phyloP scores from a whole-genome alignment of 2,797 vertebrate genomes.

The Poeciliopsis presidionis region DNA sequence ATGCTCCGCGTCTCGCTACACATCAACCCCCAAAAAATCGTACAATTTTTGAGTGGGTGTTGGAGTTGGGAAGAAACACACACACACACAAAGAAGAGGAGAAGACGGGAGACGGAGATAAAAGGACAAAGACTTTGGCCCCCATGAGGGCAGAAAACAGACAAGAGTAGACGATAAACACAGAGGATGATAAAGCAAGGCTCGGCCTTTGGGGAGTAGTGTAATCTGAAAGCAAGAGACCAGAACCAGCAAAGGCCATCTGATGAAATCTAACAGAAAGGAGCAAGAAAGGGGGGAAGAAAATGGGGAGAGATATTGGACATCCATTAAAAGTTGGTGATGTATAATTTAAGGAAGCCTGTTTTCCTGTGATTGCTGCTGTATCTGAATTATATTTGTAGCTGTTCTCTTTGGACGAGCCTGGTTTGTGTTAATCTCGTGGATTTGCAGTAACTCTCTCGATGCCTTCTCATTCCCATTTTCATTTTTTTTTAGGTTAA shows the following conservation, averaged over 20 bases:
- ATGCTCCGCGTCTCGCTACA: background rate
- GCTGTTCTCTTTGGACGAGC: background rate
- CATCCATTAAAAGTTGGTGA: constrained; percentile 28
- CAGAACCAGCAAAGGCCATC: constrained; percentile 32
- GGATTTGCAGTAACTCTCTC: background rate
- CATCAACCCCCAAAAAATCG: background rate
- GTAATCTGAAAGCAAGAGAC: constrained; percentile 69
- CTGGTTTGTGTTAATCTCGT: constrained; percentile 20
- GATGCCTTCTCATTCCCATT: constrained; percentile 12
- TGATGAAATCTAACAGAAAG: constrained; percentile 70
- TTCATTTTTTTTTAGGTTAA: background rate
- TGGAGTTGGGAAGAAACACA: constrained; percentile 21
- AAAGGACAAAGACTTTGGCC: constrained; percentile 35
- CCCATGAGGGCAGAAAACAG: constrained; percentile 44
- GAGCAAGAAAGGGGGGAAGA: constrained; percentile 7
- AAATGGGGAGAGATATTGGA: background rate
- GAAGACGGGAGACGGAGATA: constrained; percentile 39
- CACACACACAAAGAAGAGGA: background rate
- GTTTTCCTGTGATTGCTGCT: constrained; percentile 11
- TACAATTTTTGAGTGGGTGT: background rate
- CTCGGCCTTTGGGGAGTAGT: constrained; percentile 53
- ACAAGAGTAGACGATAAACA: constrained; percentile 34
- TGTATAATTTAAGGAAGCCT: constrained; percentile 38
- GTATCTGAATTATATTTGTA: constrained; percentile 16
- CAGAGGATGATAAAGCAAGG: constrained; percentile 48